phyloP scores from a whole-genome alignment of 2,113 vertebrate genomes.

The Etia nguti region DNA sequence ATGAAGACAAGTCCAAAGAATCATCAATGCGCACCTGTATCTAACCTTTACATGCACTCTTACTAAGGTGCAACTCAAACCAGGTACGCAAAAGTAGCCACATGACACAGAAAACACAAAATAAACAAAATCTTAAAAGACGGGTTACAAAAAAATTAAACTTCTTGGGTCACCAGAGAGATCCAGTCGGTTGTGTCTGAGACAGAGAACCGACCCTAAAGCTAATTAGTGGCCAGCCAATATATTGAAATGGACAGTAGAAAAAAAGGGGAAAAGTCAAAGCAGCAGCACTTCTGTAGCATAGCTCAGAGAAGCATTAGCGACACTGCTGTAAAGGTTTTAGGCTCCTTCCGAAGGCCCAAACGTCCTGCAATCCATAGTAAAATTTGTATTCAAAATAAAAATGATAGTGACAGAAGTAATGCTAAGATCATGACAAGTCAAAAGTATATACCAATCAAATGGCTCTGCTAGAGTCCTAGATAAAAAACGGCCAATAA shows the following conservation, averaged over 20 bases:
- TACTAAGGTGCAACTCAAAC: background rate
- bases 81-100: background rate
- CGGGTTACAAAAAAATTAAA: background rate
- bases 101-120: background rate
- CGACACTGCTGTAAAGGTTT: too few species aligned
- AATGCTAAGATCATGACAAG: background rate
- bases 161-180: background rate
- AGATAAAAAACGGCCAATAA: background rate
- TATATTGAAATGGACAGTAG: too few species aligned
- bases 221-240: too few species aligned
- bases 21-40: background rate
- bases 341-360: background rate
- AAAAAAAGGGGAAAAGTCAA: too few species aligned
- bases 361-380: background rate
- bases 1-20: background rate
- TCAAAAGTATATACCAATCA: background rate
- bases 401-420: background rate
- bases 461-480: background rate
- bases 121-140: background rate
- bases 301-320: too few species aligned
- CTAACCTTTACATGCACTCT: background rate
- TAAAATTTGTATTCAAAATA: background rate
- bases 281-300: too few species aligned
- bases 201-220: background rate
- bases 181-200: fast-evolving